Evolutionary conservation across 1,140 invertebrate genomes (phyloP).

Genomic region (Drosophila kikkawai): DNA sequence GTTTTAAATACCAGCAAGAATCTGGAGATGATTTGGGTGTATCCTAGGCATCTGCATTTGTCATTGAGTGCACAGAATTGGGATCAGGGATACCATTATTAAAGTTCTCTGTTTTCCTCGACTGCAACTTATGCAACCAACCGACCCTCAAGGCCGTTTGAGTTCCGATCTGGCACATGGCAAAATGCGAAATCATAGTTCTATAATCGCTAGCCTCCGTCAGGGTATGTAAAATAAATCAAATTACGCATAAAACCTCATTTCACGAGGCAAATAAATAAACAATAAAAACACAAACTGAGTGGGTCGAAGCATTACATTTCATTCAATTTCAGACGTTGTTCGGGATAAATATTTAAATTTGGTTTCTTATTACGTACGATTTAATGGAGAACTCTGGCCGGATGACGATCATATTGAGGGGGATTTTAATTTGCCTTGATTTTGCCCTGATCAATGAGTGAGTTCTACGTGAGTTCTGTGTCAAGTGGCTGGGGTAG

Average conservation of each 20-base stretch:
- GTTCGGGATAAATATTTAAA: conserved; percentile 55
- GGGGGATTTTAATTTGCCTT: conserved; percentile 15
- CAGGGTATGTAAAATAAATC: conserved; percentile 52
- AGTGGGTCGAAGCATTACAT: conserved; percentile 33
- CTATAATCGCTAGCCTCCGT: conserved; percentile 37
- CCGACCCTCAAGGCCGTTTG: conserved; percentile 16
- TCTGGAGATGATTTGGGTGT: neutral
- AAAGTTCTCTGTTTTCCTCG: neutral
- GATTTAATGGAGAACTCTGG: conserved; percentile 7
- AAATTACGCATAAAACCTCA: conserved; percentile 68
- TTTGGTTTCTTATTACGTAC: conserved; percentile 55
- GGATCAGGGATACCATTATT: neutral
- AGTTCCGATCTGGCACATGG: conserved; percentile 27
- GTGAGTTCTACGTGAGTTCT: conserved; percentile 1
- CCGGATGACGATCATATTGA: conserved; percentile 6
- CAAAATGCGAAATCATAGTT: conserved; percentile 51
- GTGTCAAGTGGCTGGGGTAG: neutral
- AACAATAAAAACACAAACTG: conserved; percentile 4
- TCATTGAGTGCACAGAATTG: conserved; percentile 5
- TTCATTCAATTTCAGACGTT: conserved; percentile 8
- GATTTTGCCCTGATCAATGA: conserved; percentile 23
- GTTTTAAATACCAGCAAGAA: neutral
- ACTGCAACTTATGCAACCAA: conserved; percentile 31
- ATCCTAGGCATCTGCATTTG: conserved; percentile 6
- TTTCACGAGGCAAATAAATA: conserved; percentile 40